Base-by-base conservation (phyloP, 2,888 invertebrate species). In the Anorthoa munda region DNA sequence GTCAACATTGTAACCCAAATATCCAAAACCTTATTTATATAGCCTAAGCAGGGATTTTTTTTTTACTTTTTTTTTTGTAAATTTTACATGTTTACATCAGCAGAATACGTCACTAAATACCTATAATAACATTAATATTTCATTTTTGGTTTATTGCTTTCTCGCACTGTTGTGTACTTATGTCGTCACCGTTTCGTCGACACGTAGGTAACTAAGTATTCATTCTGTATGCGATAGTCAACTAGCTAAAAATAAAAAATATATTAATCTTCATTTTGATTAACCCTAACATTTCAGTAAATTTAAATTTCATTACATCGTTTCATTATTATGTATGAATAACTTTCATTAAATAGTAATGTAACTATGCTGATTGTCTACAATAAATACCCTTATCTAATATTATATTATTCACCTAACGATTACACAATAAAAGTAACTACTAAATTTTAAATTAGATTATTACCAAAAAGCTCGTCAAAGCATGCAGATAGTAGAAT, bases 391-490 rank as follows among this genome's bases (percentile, higher is more conserved):
- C 95, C 96, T 95, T 96, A 96, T 89, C 96, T 96, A 96, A 83
- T 92, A 93, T 91, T 93, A 94, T 90, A 90, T 88, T 95, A 95
- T 93, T 94, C 88, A 92, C 91, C 96, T 96, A 96, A 95, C 84
- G 95, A 95, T 96, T 96, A 96, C 93, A 95, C 94, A 95, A 93
- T 95, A 90, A 95, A 95, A 94, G 93, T 96, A 95, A 94, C 95
- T 96, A 95, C 95, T 94, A 94, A 93, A 91, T 94, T 93, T 95
- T 94, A 95, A 95, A 95, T 95, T 95, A 96, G 94, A 95, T 95
- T 96, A 96, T 95, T 95, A 95, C 96, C 95, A 94, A 95, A 96
- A 96, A 96, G 96, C 96, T 96, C 96, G 95, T 96, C 96, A 92
- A 96, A 96, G 96, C 96, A 96, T 96, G 96, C 96, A 95, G 93